phyloP scores from a whole-genome alignment of 2,113 vertebrate species.

The Micronisus gabar region DNA sequence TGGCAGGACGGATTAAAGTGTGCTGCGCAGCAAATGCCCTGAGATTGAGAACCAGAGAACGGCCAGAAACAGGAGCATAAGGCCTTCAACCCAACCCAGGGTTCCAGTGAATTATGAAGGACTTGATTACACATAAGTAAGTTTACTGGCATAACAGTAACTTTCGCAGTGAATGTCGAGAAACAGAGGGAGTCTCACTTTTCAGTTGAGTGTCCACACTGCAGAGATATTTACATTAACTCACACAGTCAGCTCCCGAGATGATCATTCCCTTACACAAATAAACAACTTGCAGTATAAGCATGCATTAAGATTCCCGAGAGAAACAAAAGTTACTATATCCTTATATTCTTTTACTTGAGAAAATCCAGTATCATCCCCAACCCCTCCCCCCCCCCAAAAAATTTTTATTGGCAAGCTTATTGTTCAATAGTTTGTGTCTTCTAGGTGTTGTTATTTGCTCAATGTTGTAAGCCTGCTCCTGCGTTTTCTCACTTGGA shows the following conservation, averaged over 20 bases:
- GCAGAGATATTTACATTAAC: neutral
- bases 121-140: neutral
- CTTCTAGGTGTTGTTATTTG: neutral
- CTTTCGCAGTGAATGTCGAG: accelerated
- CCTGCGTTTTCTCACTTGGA: neutral
- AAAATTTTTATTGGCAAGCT: neutral
- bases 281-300: neutral
- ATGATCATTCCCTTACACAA: neutral
- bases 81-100: neutral
- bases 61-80: neutral
- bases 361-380: neutral
- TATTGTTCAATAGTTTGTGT: neutral
- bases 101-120: neutral
- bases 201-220: neutral
- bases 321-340: too few species aligned
- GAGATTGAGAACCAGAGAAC: accelerated
- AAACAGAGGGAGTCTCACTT: neutral
- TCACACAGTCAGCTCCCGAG: neutral
- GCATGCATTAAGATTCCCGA: neutral
- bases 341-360: neutral
- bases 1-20: accelerated
- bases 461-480: neutral
- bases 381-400: neutral
- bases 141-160: neutral
- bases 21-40: neutral